A percentile compares a stretch with the other conserved stretches of the same genome.
These are phyloP conservation scores for Oreochromis spilurus DNA, from an alignment of 2,113 vertebrate genomes.

Conservation along the genomic window DNA sequence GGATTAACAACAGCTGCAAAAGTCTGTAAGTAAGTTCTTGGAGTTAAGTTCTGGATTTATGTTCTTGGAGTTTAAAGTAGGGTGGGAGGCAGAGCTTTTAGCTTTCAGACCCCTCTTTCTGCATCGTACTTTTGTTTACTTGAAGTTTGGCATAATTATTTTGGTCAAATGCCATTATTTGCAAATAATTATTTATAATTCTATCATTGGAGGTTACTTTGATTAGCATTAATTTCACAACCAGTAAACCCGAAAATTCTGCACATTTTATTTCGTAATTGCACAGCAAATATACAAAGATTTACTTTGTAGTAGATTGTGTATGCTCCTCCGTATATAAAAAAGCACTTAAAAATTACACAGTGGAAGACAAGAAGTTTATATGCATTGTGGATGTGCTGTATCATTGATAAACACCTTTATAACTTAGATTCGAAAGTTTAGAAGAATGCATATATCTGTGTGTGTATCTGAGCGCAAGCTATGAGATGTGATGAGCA, in stretches of 20 bases:
- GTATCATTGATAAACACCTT: not conserved
- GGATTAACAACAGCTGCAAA: not conserved
- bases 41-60: not conserved
- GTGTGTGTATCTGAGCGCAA: not conserved
- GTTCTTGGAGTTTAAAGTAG: not conserved
- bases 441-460: not conserved
- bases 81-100: not conserved
- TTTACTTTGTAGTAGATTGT: not conserved
- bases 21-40: not conserved
- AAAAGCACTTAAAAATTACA: not conserved
- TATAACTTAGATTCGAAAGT: not conserved
- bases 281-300: not conserved
- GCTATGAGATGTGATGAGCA: not conserved
- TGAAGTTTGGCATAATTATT: not conserved
- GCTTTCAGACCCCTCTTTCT: not conserved
- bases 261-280: not conserved
- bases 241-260: not conserved
- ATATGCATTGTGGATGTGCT: not conserved
- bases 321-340: fast-evolving
- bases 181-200: not conserved
- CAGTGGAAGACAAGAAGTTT: not conserved
- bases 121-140: not conserved
- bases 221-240: not conserved
- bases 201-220: not conserved
- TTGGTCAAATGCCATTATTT: not conserved